These are phyloP conservation scores for Drosophila pruinosa DNA, from an alignment of 1,140 invertebrate genomes.

Conservation along the genomic window DNA sequence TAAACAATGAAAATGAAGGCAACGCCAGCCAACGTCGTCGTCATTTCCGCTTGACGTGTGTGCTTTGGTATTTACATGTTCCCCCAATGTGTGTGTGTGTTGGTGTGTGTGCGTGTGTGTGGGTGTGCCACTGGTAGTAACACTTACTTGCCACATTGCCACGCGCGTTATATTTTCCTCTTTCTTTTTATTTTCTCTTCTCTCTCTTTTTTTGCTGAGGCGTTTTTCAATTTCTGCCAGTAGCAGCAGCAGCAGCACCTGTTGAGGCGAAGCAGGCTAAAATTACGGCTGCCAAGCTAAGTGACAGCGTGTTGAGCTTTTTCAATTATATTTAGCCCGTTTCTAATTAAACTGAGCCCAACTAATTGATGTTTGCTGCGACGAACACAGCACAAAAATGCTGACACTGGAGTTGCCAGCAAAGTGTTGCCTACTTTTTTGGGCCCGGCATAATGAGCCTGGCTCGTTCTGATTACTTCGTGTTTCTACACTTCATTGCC, in stretches of 20 bases:
- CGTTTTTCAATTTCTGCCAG: conserved; percentile 53
- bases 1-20: conserved; percentile 61
- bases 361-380: conserved; percentile 38
- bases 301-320: conserved; percentile 40
- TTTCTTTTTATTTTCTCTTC: not conserved
- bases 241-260: conserved; percentile 42
- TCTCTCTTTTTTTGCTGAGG: not conserved
- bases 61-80: conserved; percentile 1
- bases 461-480: not conserved
- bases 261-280: conserved; percentile 39
- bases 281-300: not conserved
- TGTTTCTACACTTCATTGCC: not conserved
- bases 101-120: conserved; percentile 1
- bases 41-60: conserved; percentile 65
- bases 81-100: conserved; percentile 18
- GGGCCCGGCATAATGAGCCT: not conserved
- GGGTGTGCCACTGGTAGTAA: conserved; percentile 47
- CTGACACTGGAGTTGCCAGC: conserved; percentile 3
- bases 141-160: conserved; percentile 47
- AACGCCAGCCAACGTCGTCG: conserved; percentile 36
- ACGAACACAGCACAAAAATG: not conserved
- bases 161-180: conserved; percentile 12
- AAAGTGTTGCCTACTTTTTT: conserved; percentile 21
- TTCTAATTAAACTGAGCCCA: conserved; percentile 32
- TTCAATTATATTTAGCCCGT: conserved; percentile 44